Evolutionary conservation across 2,888 invertebrate species (phyloP).

Genomic region (Mimas tiliae): DNA sequence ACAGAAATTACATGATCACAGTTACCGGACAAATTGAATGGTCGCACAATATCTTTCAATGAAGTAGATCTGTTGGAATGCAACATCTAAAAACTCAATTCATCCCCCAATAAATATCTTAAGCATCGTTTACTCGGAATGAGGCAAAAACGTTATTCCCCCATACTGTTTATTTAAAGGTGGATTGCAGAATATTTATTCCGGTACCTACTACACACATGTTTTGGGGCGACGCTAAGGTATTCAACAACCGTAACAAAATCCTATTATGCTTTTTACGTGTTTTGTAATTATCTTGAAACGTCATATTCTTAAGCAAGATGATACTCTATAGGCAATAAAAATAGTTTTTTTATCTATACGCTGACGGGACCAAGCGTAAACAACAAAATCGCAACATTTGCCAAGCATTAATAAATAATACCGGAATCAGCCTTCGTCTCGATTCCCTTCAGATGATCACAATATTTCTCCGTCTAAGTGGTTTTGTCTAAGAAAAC

Average conservation of each 20-base stretch:
- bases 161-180: conserved; percentile 82
- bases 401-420: conserved; percentile 21
- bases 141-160: conserved; percentile 80
- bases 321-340: conserved; percentile 4
- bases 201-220: conserved; percentile 62
- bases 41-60: conserved; percentile 39
- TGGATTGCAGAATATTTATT: conserved; percentile 82
- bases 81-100: conserved; percentile 76
- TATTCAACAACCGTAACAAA: conserved; percentile 29
- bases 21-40: conserved; percentile 25
- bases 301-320: not conserved
- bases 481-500: conserved; percentile 80
- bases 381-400: conserved; percentile 5
- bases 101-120: conserved; percentile 82
- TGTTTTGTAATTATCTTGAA: conserved; percentile 8
- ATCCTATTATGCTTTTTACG: conserved; percentile 26
- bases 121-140: conserved; percentile 81
- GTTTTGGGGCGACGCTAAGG: conserved; percentile 36
- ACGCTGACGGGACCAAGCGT: too few relatives aligned
- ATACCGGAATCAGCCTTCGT: conserved; percentile 6
- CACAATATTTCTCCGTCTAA: conserved; percentile 66
- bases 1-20: conserved; percentile 3
- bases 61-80: conserved; percentile 49
- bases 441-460: conserved; percentile 42
- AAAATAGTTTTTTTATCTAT: conserved; percentile 8